Percentiles rank a stretch among this genome's conserved stretches.
Evolutionary conservation across 2,888 invertebrate species (phyloP).

Genomic region (Neelides folsomi): DNA sequence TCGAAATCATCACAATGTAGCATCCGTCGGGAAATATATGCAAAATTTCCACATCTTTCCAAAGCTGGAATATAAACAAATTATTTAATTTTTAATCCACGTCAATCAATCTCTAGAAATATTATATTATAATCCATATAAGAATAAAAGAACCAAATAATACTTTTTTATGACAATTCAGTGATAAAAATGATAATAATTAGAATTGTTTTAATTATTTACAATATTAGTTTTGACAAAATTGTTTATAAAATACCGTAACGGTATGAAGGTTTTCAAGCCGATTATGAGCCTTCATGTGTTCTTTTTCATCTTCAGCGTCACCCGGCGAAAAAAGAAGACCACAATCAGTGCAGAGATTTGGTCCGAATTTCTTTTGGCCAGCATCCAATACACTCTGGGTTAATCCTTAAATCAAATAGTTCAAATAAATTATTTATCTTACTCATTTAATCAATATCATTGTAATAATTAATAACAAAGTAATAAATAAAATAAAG

Average conservation of each 20-base stretch:
- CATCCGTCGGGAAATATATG: slow-evolving; percentile 18
- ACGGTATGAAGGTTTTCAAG: slow-evolving; percentile 22
- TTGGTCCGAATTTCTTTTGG: slow-evolving; percentile 27
- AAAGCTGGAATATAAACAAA: slow-evolving; percentile 15
- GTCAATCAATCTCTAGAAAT: neutral
- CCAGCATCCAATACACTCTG: slow-evolving; percentile 30
- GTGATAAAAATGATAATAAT: neutral
- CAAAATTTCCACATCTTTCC: slow-evolving; percentile 22
- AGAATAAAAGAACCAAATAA: neutral
- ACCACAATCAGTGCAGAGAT: slow-evolving; percentile 25
- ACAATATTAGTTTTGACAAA: too few species aligned
- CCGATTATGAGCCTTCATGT: slow-evolving; percentile 24
- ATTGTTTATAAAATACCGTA: slow-evolving; percentile 16
- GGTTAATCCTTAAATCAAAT: slow-evolving; percentile 16
- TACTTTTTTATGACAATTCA: too few species aligned
- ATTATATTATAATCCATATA: neutral
- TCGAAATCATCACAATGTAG: slow-evolving; percentile 16
- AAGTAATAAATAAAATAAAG: neutral
- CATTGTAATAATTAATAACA: too few species aligned
- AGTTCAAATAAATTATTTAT: neutral
- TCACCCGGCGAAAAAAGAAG: slow-evolving; percentile 30
- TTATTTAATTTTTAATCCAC: neutral
- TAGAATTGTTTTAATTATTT: neutral
- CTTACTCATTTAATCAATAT: neutral
- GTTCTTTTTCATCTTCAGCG: slow-evolving; percentile 24